A percentile compares a stretch with the other conserved stretches of the same genome.
Conservation (phyloP, 30 jellyfish, hydroid and myxozoan genomes). For the Aurelia sp. region DNA sequence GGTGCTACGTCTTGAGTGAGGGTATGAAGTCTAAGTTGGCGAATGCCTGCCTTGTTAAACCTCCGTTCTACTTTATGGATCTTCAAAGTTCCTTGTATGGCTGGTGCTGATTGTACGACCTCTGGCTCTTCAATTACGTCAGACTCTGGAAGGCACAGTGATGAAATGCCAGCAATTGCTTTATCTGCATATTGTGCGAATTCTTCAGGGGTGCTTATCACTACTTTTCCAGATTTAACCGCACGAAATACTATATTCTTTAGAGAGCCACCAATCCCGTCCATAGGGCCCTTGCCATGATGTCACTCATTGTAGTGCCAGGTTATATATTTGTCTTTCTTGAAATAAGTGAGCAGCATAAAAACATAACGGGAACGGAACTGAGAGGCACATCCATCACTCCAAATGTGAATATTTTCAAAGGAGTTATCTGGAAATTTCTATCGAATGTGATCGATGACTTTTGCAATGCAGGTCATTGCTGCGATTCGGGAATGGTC, state of each 20-base stretch:
- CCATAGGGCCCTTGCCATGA: slow-evolving; percentile 70
- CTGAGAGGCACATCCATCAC: slow-evolving; percentile 50
- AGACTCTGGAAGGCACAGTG: slow-evolving; percentile 10
- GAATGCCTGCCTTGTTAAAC: slow-evolving; percentile 10
- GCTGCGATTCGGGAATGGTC: slow-evolving; percentile 43
- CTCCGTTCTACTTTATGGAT: slow-evolving; percentile 14
- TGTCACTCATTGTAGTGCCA: slow-evolving; percentile 58
- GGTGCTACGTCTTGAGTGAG: slow-evolving; percentile 10
- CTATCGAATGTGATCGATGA: slow-evolving; percentile 8
- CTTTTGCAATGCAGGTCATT: slow-evolving; percentile 13
- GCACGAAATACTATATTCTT: slow-evolving; percentile 33
- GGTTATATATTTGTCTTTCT: neutral
- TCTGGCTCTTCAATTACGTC: slow-evolving; percentile 21
- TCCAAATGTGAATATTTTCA: slow-evolving; percentile 12
- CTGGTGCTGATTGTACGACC: neutral
- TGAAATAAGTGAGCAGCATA: slow-evolving; percentile 1
- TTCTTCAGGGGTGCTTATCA: slow-evolving; percentile 36
- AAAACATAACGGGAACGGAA: slow-evolving; percentile 46
- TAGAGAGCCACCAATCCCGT: slow-evolving; percentile 54
- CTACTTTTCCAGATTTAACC: slow-evolving; percentile 35
- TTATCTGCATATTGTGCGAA: slow-evolving; percentile 45
- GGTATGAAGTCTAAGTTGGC: neutral
- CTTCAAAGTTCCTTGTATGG: slow-evolving; percentile 14
- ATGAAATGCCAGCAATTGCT: slow-evolving; percentile 3
- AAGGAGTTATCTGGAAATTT: slow-evolving; percentile 18